These are phyloP conservation scores for Pardosa pseudoannulata DNA, from an alignment of 2,888 invertebrate species.

Conservation along the genomic window DNA sequence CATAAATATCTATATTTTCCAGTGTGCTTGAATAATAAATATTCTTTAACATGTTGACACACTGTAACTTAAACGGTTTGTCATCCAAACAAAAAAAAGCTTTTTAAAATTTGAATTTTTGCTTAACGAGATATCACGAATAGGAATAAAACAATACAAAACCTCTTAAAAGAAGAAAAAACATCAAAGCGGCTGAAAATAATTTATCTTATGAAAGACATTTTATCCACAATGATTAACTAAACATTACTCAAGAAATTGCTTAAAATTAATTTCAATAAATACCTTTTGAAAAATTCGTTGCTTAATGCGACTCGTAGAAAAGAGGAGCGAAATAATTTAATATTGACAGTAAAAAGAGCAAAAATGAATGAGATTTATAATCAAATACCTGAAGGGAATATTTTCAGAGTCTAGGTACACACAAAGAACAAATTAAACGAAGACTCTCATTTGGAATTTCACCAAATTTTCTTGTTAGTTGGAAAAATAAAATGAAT, in stretches of 20 bases:
- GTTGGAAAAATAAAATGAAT: conserved; percentile 7
- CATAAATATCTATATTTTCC: too few relatives aligned
- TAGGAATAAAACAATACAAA: too few relatives aligned
- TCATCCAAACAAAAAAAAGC: too few relatives aligned
- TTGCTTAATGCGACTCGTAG: neutral
- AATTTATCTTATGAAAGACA: too few relatives aligned
- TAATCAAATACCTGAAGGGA: neutral
- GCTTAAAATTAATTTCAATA: neutral
- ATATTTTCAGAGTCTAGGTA: neutral
- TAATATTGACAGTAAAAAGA: conserved; percentile 5
- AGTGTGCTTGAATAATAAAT: too few relatives aligned
- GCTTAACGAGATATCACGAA: too few relatives aligned
- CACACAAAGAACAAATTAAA: neutral
- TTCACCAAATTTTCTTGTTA: neutral
- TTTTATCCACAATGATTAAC: neutral
- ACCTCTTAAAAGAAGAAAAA: too few relatives aligned
- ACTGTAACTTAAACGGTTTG: too few relatives aligned
- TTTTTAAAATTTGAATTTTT: too few relatives aligned
- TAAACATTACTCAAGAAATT: neutral
- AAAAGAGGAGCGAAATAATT: neutral
- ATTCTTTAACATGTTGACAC: too few relatives aligned
- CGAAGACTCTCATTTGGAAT: neutral
- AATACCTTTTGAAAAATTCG: neutral
- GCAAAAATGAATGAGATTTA: neutral
- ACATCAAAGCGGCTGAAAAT: too few relatives aligned